Conservation (phyloP, 2,113 vertebrate species). For the Sciurus niger region DNA sequence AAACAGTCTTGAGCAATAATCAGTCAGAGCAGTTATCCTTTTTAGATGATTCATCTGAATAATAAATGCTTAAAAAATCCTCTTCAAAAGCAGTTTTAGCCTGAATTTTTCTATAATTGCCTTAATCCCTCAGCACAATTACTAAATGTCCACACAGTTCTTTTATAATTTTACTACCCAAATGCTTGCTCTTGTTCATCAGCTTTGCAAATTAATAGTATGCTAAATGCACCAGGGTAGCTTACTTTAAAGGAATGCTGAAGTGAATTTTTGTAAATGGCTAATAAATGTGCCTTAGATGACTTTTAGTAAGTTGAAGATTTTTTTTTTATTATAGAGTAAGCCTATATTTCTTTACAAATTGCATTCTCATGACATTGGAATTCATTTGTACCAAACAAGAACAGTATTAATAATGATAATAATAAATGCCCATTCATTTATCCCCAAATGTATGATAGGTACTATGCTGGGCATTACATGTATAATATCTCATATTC, state of each 20-base stretch:
- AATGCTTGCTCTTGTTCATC: conserved; percentile 74
- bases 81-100: conserved; percentile 68
- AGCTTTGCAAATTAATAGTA: conserved; percentile 77
- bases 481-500: background rate
- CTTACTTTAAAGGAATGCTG: conserved; percentile 67
- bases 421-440: background rate
- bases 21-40: conserved; percentile 77
- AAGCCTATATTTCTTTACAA: conserved; percentile 63
- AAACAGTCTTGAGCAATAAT: conserved; percentile 79
- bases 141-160: conserved; percentile 68
- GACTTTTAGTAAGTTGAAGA: conserved; percentile 28
- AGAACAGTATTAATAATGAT: background rate
- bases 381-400: conserved; percentile 43
- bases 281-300: conserved; percentile 61
- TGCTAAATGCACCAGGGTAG: conserved; percentile 58
- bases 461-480: background rate
- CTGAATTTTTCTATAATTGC: conserved; percentile 73
- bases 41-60: conserved; percentile 81
- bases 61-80: conserved; percentile 71
- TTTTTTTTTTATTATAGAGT: conserved; percentile 42
- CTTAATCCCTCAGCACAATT: conserved; percentile 78
- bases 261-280: conserved; percentile 74
- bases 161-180: conserved; percentile 72
- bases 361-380: conserved; percentile 26
- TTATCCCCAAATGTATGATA: background rate